Evolutionary conservation across 2,797 vertebrate species (phyloP).

Genomic region (Spinus olivaceus): DNA sequence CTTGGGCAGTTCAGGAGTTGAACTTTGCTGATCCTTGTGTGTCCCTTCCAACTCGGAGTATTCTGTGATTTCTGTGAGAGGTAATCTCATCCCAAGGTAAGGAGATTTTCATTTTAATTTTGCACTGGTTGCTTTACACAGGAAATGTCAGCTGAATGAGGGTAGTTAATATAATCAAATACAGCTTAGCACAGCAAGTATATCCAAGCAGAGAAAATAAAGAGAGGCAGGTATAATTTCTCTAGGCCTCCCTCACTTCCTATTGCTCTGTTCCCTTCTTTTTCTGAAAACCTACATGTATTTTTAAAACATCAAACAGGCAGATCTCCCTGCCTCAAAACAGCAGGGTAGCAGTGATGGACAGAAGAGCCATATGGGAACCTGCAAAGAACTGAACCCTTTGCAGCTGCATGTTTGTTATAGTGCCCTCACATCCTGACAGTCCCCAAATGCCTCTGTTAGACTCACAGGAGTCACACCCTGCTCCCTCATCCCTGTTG

Average conservation of each 20-base stretch:
- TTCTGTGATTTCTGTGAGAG: not conserved
- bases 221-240: not conserved
- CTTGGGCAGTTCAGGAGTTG: not conserved
- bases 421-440: not conserved
- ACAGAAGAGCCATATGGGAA: not conserved
- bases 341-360: not conserved
- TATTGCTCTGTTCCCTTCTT: not conserved
- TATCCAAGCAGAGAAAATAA: not conserved
- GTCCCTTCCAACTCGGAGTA: not conserved
- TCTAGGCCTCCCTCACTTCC: not conserved
- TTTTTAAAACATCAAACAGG: not conserved
- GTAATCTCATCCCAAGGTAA: not conserved
- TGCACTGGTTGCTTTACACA: slow-evolving; percentile 18
- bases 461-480: accelerated
- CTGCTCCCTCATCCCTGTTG: not conserved
- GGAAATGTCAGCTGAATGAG: slow-evolving; percentile 41
- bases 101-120: slow-evolving; percentile 32
- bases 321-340: not conserved
- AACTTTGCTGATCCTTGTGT: not conserved
- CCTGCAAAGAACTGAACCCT: not conserved
- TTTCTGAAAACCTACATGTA: not conserved
- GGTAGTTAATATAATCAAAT: slow-evolving; percentile 12
- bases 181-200: not conserved
- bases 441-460: accelerated
- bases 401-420: not conserved